Evolutionary conservation across 1,140 invertebrate species (phyloP).

Genomic region (Leucophenga varia): DNA sequence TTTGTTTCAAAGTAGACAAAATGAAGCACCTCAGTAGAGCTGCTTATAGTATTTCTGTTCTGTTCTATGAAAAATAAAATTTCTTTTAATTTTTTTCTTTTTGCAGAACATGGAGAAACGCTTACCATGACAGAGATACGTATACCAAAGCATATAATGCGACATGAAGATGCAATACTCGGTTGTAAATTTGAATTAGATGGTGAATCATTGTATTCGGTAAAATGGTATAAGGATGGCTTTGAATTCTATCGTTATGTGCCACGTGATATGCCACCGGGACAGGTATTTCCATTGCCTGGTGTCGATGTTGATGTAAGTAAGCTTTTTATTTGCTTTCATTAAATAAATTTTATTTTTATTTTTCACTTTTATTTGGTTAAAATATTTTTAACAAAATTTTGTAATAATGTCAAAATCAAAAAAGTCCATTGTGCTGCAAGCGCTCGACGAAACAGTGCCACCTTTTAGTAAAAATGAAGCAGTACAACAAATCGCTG

Average conservation of each 20-base stretch:
- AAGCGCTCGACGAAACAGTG: constrained; percentile 27
- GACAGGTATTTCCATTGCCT: constrained; percentile 70
- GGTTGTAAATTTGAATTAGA: constrained; percentile 81
- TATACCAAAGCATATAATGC: constrained; percentile 68
- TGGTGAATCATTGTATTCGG: constrained; percentile 77
- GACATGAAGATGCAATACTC: constrained; percentile 67
- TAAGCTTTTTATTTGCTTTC: too few species aligned
- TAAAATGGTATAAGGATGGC: constrained; percentile 87
- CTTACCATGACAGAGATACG: constrained; percentile 66
- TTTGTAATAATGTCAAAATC: too few species aligned
- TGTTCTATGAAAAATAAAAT: too few species aligned
- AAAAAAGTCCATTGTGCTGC: constrained; percentile 32
- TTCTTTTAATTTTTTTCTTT: constrained; percentile 2
- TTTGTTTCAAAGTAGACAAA: constrained; percentile 28
- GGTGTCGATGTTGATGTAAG: constrained; percentile 84
- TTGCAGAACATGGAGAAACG: constrained; percentile 52
- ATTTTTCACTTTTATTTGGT: too few species aligned
- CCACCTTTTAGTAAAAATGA: constrained; percentile 22
- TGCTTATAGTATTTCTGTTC: too few species aligned
- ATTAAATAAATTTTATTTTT: too few species aligned
- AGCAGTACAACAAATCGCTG: constrained; percentile 19
- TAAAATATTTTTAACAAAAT: too few species aligned
- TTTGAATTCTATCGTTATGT: constrained; percentile 84
- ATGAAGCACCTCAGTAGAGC: too few species aligned
- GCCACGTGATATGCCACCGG: constrained; percentile 69